Conservation (phyloP, 2,797 vertebrate genomes). For the Notamacropus eugenii region DNA sequence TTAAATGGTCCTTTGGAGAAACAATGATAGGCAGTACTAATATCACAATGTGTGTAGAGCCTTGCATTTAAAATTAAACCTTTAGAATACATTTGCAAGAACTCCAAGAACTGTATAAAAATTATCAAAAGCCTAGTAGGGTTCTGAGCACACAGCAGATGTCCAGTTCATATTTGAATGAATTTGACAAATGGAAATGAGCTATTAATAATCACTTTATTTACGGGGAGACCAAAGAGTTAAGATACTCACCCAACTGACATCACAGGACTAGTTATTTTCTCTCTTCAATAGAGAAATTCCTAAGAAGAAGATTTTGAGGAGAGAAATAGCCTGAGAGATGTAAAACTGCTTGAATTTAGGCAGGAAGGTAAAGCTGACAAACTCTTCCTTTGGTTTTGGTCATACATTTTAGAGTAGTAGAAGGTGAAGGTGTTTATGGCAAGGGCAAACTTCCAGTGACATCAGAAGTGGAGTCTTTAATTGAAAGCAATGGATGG, state of each 20-base stretch:
- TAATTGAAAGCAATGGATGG: background rate
- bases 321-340: background rate
- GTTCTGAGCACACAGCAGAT: fast-evolving
- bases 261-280: fast-evolving
- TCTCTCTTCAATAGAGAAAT: no score
- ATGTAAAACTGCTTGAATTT: background rate
- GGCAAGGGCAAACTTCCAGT: background rate
- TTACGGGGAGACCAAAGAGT: background rate
- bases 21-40: fast-evolving
- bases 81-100: background rate
- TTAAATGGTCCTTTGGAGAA: background rate
- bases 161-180: background rate
- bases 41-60: fast-evolving
- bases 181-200: background rate
- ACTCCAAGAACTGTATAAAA: background rate
- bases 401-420: fast-evolving
- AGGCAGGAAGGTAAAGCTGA: background rate
- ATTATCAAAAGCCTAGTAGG: fast-evolving
- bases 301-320: no score
- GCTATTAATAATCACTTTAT: background rate
- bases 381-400: background rate
- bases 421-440: background rate
- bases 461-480: background rate
- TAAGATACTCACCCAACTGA: fast-evolving
- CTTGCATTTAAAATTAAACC: fast-evolving